Conservation (phyloP, 2,797 vertebrate species). For the Gymnoscopelus braueri region DNA sequence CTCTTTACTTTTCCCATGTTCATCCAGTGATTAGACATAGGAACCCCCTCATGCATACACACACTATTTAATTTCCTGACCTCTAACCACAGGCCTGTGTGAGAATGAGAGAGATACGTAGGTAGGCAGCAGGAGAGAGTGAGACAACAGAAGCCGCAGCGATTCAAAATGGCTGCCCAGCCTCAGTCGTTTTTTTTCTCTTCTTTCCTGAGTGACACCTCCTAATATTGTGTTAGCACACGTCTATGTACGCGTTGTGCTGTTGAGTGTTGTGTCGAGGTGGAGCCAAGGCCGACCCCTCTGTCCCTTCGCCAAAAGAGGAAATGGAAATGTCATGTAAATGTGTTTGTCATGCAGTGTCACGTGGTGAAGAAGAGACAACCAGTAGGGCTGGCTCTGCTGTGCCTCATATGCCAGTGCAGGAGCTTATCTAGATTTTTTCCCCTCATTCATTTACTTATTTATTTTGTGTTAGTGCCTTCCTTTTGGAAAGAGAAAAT, state of each 20-base stretch:
- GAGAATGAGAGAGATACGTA: neutral
- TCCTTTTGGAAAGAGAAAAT: constrained; percentile 17
- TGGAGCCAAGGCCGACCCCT: constrained; percentile 33
- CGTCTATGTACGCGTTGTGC: constrained; percentile 17
- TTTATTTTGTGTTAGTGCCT: constrained; percentile 16
- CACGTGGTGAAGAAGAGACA: constrained; percentile 34
- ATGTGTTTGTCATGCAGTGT: constrained; percentile 60
- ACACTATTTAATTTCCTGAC: neutral
- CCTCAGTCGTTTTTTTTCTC: neutral
- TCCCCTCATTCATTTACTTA: constrained; percentile 32
- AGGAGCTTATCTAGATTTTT: constrained; percentile 47
- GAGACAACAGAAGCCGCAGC: neutral
- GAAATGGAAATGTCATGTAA: constrained; percentile 70
- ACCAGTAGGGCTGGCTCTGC: constrained; percentile 29
- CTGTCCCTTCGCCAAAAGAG: constrained; percentile 42
- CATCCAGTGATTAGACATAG: neutral
- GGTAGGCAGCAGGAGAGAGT: neutral
- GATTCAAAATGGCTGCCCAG: constrained; percentile 58
- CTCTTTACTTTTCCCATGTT: neutral
- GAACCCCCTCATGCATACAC: too few relatives aligned
- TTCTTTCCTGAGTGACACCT: constrained; percentile 34
- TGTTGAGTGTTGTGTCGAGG: constrained; percentile 15
- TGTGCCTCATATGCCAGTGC: constrained; percentile 55
- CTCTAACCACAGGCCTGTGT: neutral
- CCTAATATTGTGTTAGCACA: constrained; percentile 23